phyloP scores from a whole-genome alignment of 2,797 vertebrate genomes.

The Nyctalus aviator region DNA sequence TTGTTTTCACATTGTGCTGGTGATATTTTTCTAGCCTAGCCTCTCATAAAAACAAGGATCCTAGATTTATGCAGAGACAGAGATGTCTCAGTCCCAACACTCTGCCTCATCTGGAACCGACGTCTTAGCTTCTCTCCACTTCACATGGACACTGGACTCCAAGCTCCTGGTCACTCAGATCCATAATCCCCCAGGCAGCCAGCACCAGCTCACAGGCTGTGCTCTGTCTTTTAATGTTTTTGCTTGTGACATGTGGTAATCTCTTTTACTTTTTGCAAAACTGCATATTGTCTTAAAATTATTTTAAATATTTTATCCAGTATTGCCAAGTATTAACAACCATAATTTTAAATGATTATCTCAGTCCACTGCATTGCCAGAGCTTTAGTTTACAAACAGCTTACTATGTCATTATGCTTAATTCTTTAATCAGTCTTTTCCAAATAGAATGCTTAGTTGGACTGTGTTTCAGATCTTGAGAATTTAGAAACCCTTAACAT shows the following conservation, averaged over 20 bases:
- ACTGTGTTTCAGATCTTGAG: background rate
- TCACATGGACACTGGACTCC: too few relatives aligned
- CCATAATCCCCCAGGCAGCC: background rate
- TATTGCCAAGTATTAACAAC: background rate
- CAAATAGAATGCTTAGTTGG: conserved; percentile 16
- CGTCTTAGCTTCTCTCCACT: background rate
- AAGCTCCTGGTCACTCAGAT: background rate
- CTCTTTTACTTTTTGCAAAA: background rate
- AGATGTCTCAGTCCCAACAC: background rate
- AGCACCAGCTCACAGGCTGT: background rate
- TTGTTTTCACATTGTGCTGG: background rate
- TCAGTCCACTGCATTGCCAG: background rate
- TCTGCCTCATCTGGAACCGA: background rate
- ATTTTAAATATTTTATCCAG: conserved; percentile 34
- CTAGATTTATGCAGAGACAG: background rate
- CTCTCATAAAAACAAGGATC: background rate
- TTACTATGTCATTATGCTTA: background rate
- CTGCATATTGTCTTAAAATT: background rate
- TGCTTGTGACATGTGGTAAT: background rate
- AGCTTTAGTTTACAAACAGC: background rate
- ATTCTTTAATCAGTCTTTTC: background rate
- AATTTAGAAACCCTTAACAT: background rate
- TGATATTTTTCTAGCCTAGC: background rate
- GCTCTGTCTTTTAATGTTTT: background rate
- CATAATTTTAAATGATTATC: background rate